Conservation (phyloP, 2,797 vertebrate species). For the Hipposideros larvatus region DNA sequence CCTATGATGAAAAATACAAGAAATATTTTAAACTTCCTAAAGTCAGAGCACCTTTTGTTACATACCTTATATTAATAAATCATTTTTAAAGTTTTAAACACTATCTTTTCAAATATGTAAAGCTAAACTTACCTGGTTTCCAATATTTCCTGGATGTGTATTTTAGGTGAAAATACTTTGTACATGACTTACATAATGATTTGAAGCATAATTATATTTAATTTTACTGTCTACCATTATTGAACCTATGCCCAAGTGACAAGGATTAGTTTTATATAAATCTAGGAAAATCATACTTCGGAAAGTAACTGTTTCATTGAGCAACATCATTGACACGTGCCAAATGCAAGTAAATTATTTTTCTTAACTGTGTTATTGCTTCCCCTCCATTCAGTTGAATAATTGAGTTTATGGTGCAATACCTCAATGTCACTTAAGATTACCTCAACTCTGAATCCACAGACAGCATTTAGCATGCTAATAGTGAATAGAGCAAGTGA, state of each 20-base stretch:
- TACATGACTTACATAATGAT: neutral
- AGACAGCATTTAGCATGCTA: neutral
- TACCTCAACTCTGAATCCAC: neutral
- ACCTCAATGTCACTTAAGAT: neutral
- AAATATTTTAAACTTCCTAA: neutral
- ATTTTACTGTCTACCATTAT: neutral
- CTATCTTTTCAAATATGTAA: neutral
- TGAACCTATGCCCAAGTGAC: neutral
- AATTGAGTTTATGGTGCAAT: neutral
- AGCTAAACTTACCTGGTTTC: neutral
- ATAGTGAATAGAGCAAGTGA: neutral
- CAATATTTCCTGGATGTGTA: neutral
- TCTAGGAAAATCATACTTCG: neutral
- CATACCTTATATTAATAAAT: neutral
- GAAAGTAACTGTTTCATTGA: neutral
- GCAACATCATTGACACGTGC: neutral
- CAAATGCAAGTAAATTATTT: neutral
- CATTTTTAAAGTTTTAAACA: neutral
- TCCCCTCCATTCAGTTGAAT: neutral
- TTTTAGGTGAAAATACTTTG: constrained; percentile 16
- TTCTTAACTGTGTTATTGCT: constrained; percentile 4
- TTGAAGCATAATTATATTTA: neutral
- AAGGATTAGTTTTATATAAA: neutral
- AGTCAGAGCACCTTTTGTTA: neutral
- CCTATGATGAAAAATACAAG: neutral